Evolutionary conservation across 2,113 vertebrate genomes (phyloP).

Genomic region (Nycticorax nycticorax): DNA sequence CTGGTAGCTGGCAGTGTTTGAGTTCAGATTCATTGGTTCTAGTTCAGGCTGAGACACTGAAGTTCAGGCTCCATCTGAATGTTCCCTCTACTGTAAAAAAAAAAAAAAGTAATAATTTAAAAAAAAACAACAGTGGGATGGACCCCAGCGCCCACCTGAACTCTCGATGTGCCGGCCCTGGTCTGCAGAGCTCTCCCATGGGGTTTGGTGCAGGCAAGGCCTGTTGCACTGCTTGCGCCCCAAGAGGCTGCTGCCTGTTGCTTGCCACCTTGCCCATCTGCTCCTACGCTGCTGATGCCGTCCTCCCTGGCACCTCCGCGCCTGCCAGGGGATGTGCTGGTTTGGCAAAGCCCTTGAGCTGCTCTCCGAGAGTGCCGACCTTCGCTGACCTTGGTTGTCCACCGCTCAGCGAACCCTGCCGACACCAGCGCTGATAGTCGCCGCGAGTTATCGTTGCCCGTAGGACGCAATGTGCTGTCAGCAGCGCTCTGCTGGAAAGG

Average conservation of each 20-base stretch:
- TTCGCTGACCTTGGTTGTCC: neutral
- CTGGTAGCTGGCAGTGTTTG: rapidly evolving
- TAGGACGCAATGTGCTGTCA: neutral
- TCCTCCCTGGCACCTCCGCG: neutral
- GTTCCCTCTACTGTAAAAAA: neutral
- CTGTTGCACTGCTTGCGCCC: neutral
- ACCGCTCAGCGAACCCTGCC: neutral
- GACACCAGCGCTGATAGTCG: neutral
- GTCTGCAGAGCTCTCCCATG: neutral
- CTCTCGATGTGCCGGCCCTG: rapidly evolving
- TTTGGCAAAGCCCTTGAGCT: rapidly evolving
- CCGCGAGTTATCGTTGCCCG: rapidly evolving
- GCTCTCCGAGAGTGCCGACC: neutral
- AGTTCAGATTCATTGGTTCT: neutral
- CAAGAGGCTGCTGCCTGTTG: neutral
- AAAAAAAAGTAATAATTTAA: no score
- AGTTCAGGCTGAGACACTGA: neutral
- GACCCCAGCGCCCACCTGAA: neutral
- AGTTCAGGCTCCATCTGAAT: neutral
- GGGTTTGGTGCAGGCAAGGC: neutral
- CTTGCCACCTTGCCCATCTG: rapidly evolving
- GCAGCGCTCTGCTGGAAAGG: neutral
- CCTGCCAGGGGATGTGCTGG: neutral
- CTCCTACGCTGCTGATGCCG: neutral
- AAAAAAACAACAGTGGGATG: neutral